Base-by-base conservation (phyloP, 1,140 invertebrate genomes). In the Drosophila equinoxialis region DNA sequence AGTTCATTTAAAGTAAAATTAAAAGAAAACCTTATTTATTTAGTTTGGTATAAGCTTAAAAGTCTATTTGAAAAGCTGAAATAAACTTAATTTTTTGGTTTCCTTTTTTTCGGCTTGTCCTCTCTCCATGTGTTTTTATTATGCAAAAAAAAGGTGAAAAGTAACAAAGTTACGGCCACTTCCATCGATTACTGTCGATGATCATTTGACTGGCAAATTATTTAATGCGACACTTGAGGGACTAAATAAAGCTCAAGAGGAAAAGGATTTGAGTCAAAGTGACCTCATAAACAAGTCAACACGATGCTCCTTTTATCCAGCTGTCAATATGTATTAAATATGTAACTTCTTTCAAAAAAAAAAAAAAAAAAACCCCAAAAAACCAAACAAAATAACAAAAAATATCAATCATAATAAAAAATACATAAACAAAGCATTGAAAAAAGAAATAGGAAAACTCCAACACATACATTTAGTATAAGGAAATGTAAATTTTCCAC, bases 341-440 rank as follows among this genome's bases (percentile, higher is more conserved):
- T 30, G 42, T 48, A 51, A 64, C 61, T 51, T 35, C 41, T n/a
- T 35, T 35, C 13, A 14, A 48, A 7, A 48, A 17, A 59, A 58
- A 7, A 58, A 37, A 58, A 58, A 59, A 11, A 23, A 20, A 10
- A 51, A 51, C 17, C 48, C 48, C 35, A 13, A 57, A 37, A 59
- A 35, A 14, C 33, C 33, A 37, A 59, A 59, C 30, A 33, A 33
- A 59, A 33, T 17, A 37, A 59, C 30, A 45, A 42, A 33, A 64
- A 64, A 64, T 64, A 64, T 64, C 61, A 64, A 64, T 64, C 61
- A 64, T 64, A 64, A 64, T 64, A 64, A 64, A 64, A 64, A 64
- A 64, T 64, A 64, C 61, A 64, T 64, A 64, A 64, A 48, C 61
- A 64, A 26, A 17, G 61, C 20, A 11, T 51, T 11, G 35, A 45